Evolutionary conservation across 1,140 invertebrate species (phyloP), one percentile per base, ranked within the genome.

Genomic region (Leptinotarsa defecta): DNA sequence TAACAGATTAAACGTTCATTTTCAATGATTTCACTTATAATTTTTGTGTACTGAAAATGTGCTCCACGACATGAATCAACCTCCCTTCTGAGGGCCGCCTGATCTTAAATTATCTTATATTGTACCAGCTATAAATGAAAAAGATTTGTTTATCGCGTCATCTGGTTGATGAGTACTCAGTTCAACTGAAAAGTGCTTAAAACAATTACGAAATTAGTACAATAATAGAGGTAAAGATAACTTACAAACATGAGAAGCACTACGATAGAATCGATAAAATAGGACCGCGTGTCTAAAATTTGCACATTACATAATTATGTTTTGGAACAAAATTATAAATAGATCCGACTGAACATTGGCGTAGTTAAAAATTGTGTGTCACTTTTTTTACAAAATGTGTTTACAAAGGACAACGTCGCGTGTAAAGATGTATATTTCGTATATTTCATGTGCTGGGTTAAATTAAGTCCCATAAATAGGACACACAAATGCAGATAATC

Each of bases 191-290:
- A 57, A 57, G 15, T 4, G 52, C 15, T 57, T 15, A 57, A 57
- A 57, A 17, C 52, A 57, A 57, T 57, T 43, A 43, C 34, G 34
- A 43, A 43, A 57, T 13, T 57, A 57, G 13, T 57, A 57, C 52
- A 17, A 57, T 57, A 57, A 57, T 17, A 57, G 15, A 57, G n/a
- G 15, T 15, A 5, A 19, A 57, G 52, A 57, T 6, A 57, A 57
- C 52, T 57, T 57, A 57, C 52, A 57, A 57, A 57, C 52, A 57
- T 3, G 52, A 57, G 52, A 57, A 57, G 52, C 52, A 57, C 52
- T 57, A 57, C 52, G n/a, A 15, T 15, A 15, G 52, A 57, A 57
- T 57, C 52, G n/a, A 57, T 57, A 57, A 34, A 34, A 57, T 57
- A 57, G 52, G n/a, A 57, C 52, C 52, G 52, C 52, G 52, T 57